A percentile compares a stretch with the other conserved stretches of the same genome.
Evolutionary conservation across 2,113 vertebrate genomes (phyloP).

Genomic region (Daubentonia madagascariensis): DNA sequence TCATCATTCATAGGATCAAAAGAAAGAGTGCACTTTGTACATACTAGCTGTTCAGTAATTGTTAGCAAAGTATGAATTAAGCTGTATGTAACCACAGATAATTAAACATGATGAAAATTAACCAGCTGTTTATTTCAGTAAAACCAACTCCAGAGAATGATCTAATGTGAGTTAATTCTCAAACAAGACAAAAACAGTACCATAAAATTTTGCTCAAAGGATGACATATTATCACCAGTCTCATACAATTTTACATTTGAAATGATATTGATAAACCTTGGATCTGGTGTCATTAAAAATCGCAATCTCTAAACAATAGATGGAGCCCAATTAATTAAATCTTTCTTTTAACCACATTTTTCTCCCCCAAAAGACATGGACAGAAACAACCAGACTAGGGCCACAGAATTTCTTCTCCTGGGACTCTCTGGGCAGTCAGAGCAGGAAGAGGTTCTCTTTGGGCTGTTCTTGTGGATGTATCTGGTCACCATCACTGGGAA

Average conservation of each 20-base stretch:
- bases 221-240: not conserved
- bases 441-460: constrained; percentile 19
- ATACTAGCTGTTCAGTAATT: not conserved
- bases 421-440: constrained; percentile 29
- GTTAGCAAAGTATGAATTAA: not conserved
- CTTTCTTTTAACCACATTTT: too few relatives aligned
- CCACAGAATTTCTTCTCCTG: constrained; percentile 68
- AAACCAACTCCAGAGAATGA: not conserved
- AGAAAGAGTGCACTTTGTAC: not conserved
- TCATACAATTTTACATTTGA: not conserved
- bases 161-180: not conserved
- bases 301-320: too few relatives aligned
- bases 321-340: too few relatives aligned
- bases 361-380: not conserved
- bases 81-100: not conserved
- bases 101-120: not conserved
- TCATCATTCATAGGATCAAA: not conserved
- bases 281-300: not conserved
- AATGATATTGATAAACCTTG: not conserved
- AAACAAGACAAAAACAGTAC: not conserved
- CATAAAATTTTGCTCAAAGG: not conserved
- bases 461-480: constrained; percentile 48
- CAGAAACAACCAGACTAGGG: constrained; percentile 9
- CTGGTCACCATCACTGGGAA: constrained; percentile 44
- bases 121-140: not conserved